Percentiles rank a stretch among this genome's conserved stretches.
Conservation (phyloP, 2,797 vertebrate genomes). For the Syndactyla subalaris region DNA sequence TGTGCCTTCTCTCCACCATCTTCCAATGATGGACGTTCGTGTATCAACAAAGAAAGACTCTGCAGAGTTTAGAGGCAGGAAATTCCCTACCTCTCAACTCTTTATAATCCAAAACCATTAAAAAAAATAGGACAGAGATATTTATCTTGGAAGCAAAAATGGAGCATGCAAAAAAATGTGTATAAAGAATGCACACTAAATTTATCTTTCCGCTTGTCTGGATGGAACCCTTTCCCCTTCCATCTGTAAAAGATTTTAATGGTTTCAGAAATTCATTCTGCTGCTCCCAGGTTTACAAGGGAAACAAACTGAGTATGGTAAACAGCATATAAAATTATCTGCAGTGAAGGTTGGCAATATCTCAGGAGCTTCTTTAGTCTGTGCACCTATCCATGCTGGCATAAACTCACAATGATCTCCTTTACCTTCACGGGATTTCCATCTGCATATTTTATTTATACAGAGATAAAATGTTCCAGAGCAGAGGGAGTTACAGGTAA, state of each 20-base stretch:
- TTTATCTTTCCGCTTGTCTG: constrained; percentile 68
- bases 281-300: constrained; percentile 9
- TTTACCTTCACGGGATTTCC: not conserved
- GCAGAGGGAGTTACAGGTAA: not conserved
- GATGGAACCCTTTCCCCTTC: constrained; percentile 14
- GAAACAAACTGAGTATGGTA: not conserved
- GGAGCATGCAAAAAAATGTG: constrained; percentile 33
- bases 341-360: not conserved
- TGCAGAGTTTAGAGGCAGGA: constrained; percentile 46
- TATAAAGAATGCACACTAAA: constrained; percentile 58
- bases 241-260: constrained; percentile 41
- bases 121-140: constrained; percentile 61
- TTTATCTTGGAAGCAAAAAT: constrained; percentile 68
- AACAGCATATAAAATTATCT: not conserved
- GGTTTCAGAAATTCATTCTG: constrained; percentile 33
- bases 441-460: not conserved
- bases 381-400: not conserved
- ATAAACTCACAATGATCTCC: not conserved
- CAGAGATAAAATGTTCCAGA: not conserved
- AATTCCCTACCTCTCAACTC: constrained; percentile 58
- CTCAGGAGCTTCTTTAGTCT: not conserved
- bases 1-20: not conserved
- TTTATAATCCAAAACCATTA: constrained; percentile 58
- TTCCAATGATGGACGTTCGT: not conserved
- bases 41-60: constrained; percentile 22